phyloP scores from a whole-genome alignment of 2,797 vertebrate genomes.

The Eleutherodactylus coqui region DNA sequence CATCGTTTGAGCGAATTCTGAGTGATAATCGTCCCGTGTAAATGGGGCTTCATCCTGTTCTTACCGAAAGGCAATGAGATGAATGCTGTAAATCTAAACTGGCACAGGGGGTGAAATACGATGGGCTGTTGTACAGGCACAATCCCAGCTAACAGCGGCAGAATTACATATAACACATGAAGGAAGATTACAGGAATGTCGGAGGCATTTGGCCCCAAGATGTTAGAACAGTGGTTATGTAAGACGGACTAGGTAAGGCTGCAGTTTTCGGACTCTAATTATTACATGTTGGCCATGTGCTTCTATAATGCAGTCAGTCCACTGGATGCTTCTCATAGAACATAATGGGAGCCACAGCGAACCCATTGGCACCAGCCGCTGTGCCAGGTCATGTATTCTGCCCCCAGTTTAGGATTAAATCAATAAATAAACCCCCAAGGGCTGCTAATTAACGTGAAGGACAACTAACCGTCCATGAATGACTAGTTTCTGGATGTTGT shows the following conservation, averaged over 20 bases:
- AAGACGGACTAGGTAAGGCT: not conserved
- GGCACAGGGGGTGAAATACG: not conserved
- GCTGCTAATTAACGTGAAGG: constrained; percentile 30
- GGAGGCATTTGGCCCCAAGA: not conserved
- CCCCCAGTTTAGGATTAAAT: not conserved
- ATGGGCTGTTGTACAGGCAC: not conserved
- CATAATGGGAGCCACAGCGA: not conserved
- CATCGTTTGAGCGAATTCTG: too few relatives aligned
- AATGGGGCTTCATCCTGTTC: too few relatives aligned
- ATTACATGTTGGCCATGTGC: not conserved
- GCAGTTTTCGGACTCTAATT: not conserved
- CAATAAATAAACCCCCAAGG: not conserved
- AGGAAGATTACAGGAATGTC: not conserved
- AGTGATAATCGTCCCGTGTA: too few relatives aligned
- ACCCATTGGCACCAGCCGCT: not conserved
- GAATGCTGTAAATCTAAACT: not conserved
- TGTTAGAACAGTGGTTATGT: not conserved
- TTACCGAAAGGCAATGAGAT: too few relatives aligned
- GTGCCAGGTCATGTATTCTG: not conserved
- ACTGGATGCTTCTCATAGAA: too few relatives aligned
- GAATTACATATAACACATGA: not conserved
- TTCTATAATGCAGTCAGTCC: not conserved
- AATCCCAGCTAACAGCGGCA: not conserved
- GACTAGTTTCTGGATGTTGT: not conserved
- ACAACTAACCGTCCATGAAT: constrained; percentile 21